phyloP scores from a whole-genome alignment of 2,888 invertebrate genomes.

The Oligia latruncula region DNA sequence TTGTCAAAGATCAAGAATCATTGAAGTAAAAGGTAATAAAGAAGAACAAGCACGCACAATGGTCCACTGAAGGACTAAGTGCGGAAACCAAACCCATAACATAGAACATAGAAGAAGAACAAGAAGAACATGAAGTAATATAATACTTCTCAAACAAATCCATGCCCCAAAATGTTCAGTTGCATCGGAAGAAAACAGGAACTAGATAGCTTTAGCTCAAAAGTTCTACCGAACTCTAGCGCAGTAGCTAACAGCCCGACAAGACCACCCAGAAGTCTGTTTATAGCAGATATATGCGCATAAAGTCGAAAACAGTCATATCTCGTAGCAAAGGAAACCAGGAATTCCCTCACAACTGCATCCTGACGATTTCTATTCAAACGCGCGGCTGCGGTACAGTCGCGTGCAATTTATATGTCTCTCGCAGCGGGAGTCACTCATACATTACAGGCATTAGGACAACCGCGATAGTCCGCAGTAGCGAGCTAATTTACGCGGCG shows the following conservation, averaged over 20 bases:
- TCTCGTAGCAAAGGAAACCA: conserved; percentile 60
- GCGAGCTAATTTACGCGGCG: conserved; percentile 60
- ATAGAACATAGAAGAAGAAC: neutral
- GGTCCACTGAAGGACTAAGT: too few species aligned
- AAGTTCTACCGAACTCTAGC: conserved; percentile 36
- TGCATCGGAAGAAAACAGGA: conserved; percentile 29
- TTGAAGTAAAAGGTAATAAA: neutral
- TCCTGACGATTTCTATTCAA: conserved; percentile 72
- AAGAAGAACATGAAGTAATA: neutral
- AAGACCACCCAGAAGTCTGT: conserved; percentile 43
- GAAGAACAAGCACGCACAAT: neutral
- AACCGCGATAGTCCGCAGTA: conserved; percentile 69
- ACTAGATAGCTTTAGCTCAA: conserved; percentile 39
- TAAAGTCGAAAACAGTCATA: conserved; percentile 63
- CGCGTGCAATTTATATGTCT: conserved; percentile 84
- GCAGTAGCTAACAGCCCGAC: conserved; percentile 20
- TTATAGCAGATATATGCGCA: conserved; percentile 63
- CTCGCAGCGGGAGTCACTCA: conserved; percentile 78
- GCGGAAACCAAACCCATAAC: too few species aligned
- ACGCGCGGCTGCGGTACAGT: conserved; percentile 54
- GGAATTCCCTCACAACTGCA: conserved; percentile 61
- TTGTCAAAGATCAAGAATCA: neutral
- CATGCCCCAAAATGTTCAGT: neutral
- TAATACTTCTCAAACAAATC: neutral
- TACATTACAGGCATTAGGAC: conserved; percentile 75